phyloP scores from a whole-genome alignment of 2,113 vertebrate species.

The Hydropotes inermis region DNA sequence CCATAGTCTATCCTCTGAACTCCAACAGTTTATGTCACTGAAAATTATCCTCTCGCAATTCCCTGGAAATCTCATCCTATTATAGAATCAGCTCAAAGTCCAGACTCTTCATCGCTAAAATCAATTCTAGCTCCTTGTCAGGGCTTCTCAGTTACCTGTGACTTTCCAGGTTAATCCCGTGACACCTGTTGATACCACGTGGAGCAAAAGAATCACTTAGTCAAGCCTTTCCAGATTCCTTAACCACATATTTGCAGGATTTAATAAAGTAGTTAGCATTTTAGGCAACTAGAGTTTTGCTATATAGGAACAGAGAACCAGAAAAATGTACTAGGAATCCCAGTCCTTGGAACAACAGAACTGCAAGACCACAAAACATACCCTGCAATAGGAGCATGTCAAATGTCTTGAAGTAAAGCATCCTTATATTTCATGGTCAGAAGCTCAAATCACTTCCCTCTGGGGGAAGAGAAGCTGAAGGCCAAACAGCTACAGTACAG shows the following conservation, averaged over 20 bases:
- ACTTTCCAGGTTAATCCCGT: background rate
- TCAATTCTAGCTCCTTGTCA: background rate
- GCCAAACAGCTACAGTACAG: background rate
- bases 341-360: background rate
- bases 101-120: background rate
- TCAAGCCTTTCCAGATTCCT: background rate
- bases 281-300: background rate
- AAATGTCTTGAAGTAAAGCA: background rate
- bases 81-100: background rate
- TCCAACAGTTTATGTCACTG: background rate
- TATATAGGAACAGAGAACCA: background rate
- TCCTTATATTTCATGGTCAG: background rate
- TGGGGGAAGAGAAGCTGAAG: background rate
- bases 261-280: background rate
- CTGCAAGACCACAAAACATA: background rate
- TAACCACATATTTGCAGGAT: background rate
- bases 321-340: background rate
- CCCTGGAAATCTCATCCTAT: background rate
- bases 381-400: background rate
- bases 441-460: background rate
- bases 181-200: background rate
- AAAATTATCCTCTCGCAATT: background rate
- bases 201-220: background rate
- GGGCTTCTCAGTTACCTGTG: background rate
- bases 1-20: background rate